Percentiles rank a stretch among this genome's conserved stretches.
Conservation (phyloP, 2,113 vertebrate genomes). For the Gallinago paraguaiae region DNA sequence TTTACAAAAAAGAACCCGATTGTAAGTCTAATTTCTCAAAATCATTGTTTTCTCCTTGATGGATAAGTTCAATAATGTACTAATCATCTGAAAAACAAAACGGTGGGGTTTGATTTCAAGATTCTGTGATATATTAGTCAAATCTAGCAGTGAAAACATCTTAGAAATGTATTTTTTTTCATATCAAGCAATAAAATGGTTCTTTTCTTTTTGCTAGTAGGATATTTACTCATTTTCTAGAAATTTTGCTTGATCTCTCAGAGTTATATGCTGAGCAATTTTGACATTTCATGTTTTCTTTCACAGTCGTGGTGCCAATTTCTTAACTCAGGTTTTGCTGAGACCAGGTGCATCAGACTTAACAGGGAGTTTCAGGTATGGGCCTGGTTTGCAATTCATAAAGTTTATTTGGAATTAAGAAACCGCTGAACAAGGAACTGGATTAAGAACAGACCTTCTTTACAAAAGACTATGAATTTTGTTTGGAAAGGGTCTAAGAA, state of each 20-base stretch:
- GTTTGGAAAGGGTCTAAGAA: background rate
- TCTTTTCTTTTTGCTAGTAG: background rate
- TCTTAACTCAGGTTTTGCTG: constrained; percentile 91
- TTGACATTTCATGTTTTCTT: background rate
- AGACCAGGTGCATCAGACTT: constrained; percentile 94
- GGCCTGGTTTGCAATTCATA: background rate
- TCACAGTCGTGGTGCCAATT: constrained; percentile 93
- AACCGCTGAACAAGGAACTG: background rate
- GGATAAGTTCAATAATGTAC: background rate
- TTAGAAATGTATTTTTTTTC: background rate
- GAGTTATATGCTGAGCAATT: background rate
- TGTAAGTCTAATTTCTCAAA: background rate
- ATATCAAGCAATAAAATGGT: background rate
- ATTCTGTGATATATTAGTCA: background rate
- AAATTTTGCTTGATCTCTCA: background rate
- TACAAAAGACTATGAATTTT: background rate
- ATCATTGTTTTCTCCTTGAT: background rate
- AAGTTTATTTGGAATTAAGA: background rate
- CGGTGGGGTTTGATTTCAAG: background rate
- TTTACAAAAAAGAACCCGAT: background rate
- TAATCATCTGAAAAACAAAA: background rate
- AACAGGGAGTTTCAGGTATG: constrained; percentile 96
- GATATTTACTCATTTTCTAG: background rate
- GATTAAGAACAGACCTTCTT: background rate
- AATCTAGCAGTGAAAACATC: background rate